Evolutionary conservation across 2,113 vertebrate species (phyloP).

Genomic region (Cavia porcellus): DNA sequence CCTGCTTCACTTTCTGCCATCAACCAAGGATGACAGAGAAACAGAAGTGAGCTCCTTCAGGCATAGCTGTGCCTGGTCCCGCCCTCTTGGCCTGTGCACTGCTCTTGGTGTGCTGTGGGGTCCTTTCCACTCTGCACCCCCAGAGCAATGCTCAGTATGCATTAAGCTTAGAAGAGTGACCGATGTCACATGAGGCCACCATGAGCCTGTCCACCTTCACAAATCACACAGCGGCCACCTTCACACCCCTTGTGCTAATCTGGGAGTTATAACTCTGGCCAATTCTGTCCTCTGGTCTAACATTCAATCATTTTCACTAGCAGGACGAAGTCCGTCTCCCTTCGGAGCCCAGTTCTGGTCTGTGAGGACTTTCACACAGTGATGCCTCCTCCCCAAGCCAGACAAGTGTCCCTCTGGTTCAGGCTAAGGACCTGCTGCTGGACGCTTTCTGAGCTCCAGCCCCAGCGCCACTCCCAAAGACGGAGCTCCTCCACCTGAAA

Average conservation of each 20-base stretch:
- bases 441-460: not conserved
- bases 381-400: not conserved
- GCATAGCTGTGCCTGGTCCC: not conserved
- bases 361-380: not conserved
- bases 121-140: not conserved
- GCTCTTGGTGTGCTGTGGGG: not conserved
- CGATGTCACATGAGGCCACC: not conserved
- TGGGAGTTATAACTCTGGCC: not conserved
- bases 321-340: constrained; percentile 5
- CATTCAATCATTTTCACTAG: not conserved
- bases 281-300: not conserved
- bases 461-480: not conserved
- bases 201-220: not conserved
- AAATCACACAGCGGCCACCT: not conserved
- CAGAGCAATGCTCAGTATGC: not conserved
- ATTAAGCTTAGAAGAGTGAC: not conserved
- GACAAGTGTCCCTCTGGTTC: not conserved
- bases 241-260: not conserved
- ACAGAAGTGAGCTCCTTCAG: not conserved
- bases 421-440: not conserved
- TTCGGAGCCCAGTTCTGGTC: not conserved
- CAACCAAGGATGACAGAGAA: not conserved
- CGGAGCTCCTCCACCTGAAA: not conserved
- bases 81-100: not conserved
- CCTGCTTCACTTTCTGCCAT: not conserved